phyloP scores from a whole-genome alignment of 2,797 vertebrate genomes.

The Diplodus sargus region DNA sequence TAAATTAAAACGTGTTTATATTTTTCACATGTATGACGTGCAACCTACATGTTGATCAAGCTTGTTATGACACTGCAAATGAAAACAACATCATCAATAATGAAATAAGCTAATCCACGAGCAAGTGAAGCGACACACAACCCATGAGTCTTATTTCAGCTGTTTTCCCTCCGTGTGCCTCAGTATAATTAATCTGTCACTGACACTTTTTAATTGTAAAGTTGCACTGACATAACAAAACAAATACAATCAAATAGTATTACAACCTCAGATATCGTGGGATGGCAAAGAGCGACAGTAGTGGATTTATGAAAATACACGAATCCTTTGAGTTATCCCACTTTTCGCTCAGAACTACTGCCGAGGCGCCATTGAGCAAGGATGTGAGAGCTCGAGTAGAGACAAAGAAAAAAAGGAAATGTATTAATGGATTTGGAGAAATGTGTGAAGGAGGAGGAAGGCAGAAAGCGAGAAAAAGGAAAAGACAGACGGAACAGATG shows the following conservation, averaged over 20 bases:
- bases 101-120: slow-evolving; percentile 4
- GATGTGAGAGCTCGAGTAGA: slow-evolving; percentile 22
- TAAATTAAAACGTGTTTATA: slow-evolving; percentile 3
- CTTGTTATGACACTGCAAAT: slow-evolving; percentile 13
- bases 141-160: slow-evolving; percentile 19
- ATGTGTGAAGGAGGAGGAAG: slow-evolving; percentile 45
- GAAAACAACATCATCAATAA: neutral
- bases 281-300: slow-evolving; percentile 9
- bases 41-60: neutral
- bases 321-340: slow-evolving; percentile 21
- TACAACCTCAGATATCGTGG: slow-evolving; percentile 16
- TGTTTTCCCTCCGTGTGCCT: slow-evolving; percentile 26
- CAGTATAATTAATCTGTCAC: slow-evolving; percentile 39
- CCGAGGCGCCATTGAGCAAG: slow-evolving; percentile 49
- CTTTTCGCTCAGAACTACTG: slow-evolving; percentile 27
- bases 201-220: slow-evolving; percentile 28
- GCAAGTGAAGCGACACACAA: neutral
- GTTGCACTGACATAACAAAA: slow-evolving; percentile 16
- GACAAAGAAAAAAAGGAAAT: slow-evolving; percentile 50
- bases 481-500: slow-evolving; percentile 74
- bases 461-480: slow-evolving; percentile 54
- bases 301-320: slow-evolving; percentile 16
- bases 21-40: neutral
- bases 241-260: slow-evolving; percentile 20
- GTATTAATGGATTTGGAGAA: slow-evolving; percentile 68